Evolutionary conservation across 2,888 invertebrate genomes (phyloP).

Genomic region (Shargacucullia verbasci): DNA sequence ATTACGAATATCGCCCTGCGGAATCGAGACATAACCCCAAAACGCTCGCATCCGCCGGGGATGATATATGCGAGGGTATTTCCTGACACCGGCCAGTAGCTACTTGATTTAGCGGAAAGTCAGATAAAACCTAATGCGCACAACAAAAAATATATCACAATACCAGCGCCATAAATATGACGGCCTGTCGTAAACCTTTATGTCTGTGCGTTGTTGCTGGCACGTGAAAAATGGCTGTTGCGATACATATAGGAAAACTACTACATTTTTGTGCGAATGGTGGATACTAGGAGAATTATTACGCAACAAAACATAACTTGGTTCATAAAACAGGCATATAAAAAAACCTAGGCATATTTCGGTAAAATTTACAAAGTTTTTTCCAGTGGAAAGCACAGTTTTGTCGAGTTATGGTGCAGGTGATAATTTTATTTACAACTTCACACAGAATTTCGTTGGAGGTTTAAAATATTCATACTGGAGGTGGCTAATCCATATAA

Average conservation of each 20-base stretch:
- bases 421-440: conserved; percentile 24
- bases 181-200: conserved; percentile 89
- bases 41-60: conserved; percentile 81
- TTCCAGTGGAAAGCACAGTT: conserved; percentile 28
- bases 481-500: conserved; percentile 60
- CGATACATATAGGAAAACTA: conserved; percentile 74
- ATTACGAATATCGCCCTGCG: conserved; percentile 72
- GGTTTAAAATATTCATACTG: conserved; percentile 49
- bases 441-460: conserved; percentile 14
- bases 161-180: conserved; percentile 88
- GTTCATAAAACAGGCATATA: conserved; percentile 62
- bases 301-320: conserved; percentile 64
- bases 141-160: conserved; percentile 89
- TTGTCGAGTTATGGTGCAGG: conserved; percentile 12
- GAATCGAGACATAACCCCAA: conserved; percentile 83
- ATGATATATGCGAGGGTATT: conserved; percentile 87
- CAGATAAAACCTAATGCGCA: conserved; percentile 89
- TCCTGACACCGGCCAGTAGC: conserved; percentile 89
- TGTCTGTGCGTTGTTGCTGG: conserved; percentile 85
- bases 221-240: conserved; percentile 86
- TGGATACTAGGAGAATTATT: conserved; percentile 62
- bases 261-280: conserved; percentile 65
- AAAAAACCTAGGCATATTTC: conserved; percentile 36
- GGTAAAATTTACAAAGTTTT: conserved; percentile 30
- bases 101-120: conserved; percentile 89